Base-by-base conservation (phyloP, 1,140 invertebrate genomes). In the Meteorus sp. region DNA sequence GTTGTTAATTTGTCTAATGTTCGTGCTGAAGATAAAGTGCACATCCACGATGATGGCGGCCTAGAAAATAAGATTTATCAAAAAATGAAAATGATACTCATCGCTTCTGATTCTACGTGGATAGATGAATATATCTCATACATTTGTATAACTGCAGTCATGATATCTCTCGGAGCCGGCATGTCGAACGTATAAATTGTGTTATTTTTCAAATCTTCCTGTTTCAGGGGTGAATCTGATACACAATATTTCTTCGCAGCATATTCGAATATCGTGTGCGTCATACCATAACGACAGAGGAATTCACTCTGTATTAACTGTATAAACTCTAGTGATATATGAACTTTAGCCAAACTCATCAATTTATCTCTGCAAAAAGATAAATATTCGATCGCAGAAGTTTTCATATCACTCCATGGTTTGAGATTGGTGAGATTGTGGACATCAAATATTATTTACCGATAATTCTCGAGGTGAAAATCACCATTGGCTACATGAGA, bases 311-410 rank as follows among this genome's bases (percentile, higher is more conserved):
- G 72, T 5, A 71, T 60, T n/a, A 77, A 57, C 31, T 76, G 39
- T 22, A 70, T 64, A 54, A 75, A 76, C 65, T 79, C 75, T 5
- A 77, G 62, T 54, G 70, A 71, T 27, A 77, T 56, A 22, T 76
- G 74, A 31, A 78, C 68, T 62, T 72, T 71, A 25, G 64, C 65
- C 51, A 79, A 62, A 5, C 58, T 43, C 29, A 70, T 22, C 8
- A 79, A 59, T 33, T 53, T 68, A 48, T 66, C 60, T 25, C 72
- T 76, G 23, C 15, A 65, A 69, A 41, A 20, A 27, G 15, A 7
- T 11, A 29, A 22, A 44, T 25, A n/a, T 44, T 48, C 6, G 25
- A 62, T 23, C 13, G 13, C 19, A 29, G 29, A 43, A 23, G 15
- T n/a, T n/a, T n/a, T n/a, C n/a, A n/a, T n/a, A n/a, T n/a, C n/a